phyloP scores from a whole-genome alignment of 2,113 vertebrate species.

The Muscicapa adusta region DNA sequence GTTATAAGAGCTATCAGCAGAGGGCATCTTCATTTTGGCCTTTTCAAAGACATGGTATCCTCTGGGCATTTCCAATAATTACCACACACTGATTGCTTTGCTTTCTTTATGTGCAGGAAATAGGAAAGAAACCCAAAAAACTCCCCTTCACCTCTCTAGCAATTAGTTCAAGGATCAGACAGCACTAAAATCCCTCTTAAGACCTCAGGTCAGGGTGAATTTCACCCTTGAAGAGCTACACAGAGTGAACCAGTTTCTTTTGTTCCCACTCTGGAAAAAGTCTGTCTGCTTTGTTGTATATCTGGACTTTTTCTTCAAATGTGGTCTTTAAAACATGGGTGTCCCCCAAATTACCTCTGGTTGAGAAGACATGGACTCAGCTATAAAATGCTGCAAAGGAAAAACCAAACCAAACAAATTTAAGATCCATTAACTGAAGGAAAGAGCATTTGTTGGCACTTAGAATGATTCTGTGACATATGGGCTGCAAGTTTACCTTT shows the following conservation, averaged over 20 bases:
- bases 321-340: neutral
- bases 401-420: neutral
- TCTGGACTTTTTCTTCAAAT: neutral
- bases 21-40: neutral
- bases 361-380: neutral
- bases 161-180: neutral
- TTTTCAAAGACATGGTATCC: neutral
- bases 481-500: neutral
- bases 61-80: neutral
- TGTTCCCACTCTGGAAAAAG: neutral
- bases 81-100: neutral
- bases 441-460: neutral
- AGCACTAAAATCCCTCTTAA: neutral
- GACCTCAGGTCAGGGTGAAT: neutral
- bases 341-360: neutral
- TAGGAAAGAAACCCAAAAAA: accelerated
- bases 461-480: neutral
- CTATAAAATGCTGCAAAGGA: neutral
- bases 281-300: neutral
- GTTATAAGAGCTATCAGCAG: neutral
- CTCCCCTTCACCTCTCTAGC: neutral
- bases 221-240: neutral
- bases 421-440: neutral
- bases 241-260: neutral
- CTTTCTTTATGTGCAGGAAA: neutral